Conservation (phyloP, 2,113 vertebrate species). For the Caranx ignobilis region DNA sequence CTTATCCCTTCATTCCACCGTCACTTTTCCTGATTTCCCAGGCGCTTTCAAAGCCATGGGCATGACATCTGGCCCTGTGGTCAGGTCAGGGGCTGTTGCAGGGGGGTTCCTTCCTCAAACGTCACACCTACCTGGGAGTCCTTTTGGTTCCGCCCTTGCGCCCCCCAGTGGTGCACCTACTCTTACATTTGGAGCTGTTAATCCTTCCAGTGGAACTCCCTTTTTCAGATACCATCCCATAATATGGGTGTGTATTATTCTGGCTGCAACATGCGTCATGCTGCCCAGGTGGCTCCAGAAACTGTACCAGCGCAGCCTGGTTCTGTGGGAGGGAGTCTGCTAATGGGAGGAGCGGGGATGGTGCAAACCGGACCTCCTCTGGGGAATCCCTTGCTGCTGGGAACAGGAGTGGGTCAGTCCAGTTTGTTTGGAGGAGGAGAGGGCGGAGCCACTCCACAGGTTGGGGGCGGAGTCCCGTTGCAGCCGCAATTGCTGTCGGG, state of each 20-base stretch:
- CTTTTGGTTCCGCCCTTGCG: conserved; percentile 33
- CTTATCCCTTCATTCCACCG: conserved; percentile 23
- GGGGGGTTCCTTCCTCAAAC: conserved; percentile 13
- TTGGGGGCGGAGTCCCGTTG: not conserved
- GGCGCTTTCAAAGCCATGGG: conserved; percentile 50
- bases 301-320: conserved; percentile 30
- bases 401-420: conserved; percentile 24
- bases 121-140: conserved; percentile 1
- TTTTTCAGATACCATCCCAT: conserved; percentile 29
- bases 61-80: not conserved
- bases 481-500: conserved; percentile 17
- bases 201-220: conserved; percentile 43
- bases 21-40: conserved; percentile 69
- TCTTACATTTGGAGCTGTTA: conserved; percentile 71
- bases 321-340: conserved; percentile 46
- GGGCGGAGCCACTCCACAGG: not conserved
- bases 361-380: conserved; percentile 61
- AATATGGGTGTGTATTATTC: conserved; percentile 27
- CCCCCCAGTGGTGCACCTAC: conserved; percentile 12
- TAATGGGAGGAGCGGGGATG: conserved; percentile 33
- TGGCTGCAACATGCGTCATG: conserved; percentile 20
- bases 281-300: conserved; percentile 56
- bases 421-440: conserved; percentile 31
- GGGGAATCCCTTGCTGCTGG: conserved; percentile 34
- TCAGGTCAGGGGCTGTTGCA: conserved; percentile 36